phyloP scores from a whole-genome alignment of 2,888 invertebrate genomes.

The Folsomia manolachei region DNA sequence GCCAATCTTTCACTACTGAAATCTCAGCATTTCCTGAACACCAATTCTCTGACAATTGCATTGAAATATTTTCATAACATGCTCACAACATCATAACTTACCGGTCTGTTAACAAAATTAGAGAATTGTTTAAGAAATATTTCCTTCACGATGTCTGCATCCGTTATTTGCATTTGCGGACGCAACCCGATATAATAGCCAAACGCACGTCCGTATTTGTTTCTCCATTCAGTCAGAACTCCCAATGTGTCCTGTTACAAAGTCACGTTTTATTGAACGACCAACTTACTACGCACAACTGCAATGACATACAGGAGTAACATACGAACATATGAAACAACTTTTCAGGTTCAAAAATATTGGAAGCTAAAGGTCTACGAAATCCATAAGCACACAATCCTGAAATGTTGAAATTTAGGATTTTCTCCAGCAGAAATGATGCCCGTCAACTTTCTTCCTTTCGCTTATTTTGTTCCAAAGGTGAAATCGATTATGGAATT shows the following conservation, averaged over 20 bases:
- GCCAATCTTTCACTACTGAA: not conserved
- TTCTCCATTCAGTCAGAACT: slow-evolving; percentile 42
- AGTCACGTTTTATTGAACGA: not conserved
- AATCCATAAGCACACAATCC: too few relatives aligned
- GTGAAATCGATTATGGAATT: not conserved
- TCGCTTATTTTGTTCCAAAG: too few relatives aligned
- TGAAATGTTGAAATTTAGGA: too few relatives aligned
- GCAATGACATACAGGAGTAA: too few relatives aligned
- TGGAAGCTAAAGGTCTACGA: too few relatives aligned
- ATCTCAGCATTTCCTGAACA: too few relatives aligned
- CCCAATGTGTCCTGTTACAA: slow-evolving; percentile 39
- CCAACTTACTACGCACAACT: too few relatives aligned
- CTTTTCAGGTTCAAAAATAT: too few relatives aligned
- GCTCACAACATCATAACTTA: too few relatives aligned
- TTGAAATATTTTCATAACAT: too few relatives aligned
- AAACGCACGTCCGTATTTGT: slow-evolving; percentile 45
- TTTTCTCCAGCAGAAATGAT: too few relatives aligned
- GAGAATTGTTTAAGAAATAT: slow-evolving; percentile 49
- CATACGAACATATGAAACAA: too few relatives aligned
- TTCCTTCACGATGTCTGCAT: slow-evolving; percentile 49
- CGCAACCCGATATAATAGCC: slow-evolving; percentile 48
- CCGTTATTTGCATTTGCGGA: slow-evolving; percentile 48
- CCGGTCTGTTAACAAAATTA: slow-evolving; percentile 49
- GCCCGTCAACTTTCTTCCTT: not conserved
- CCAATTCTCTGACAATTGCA: not conserved